Evolutionary conservation across 2,797 vertebrate species (phyloP), one percentile per base, ranked within the genome.

Genomic region (Epinephelus awoara): DNA sequence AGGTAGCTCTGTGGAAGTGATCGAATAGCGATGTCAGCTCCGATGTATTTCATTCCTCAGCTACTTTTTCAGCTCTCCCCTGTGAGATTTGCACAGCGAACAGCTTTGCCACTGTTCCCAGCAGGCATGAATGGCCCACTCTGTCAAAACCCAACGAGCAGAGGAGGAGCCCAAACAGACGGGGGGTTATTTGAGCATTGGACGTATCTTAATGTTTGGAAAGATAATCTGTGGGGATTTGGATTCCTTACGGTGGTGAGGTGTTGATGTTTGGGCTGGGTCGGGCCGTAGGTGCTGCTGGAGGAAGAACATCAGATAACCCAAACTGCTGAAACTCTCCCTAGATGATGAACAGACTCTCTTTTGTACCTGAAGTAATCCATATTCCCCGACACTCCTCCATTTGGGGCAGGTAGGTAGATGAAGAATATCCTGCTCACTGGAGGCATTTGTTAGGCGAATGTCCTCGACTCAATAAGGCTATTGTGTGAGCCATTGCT

Each of bases 171-270:
- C 73, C 55, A 0, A 77, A 87, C 80, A 83, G 78, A 85, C 25
- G 62, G 70, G 68, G 85, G 79, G 80, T 66, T 84, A 82, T 91
- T 88, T 71, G 66, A 88, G 79, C n/a, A 29, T 55, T 74, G 74
- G 78, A 77, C 75, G n/a, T 85, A 88, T 88, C 88, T 87, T 74
- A 86, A 86, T 93, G 91, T 93, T 94, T 93, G 89, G 90, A 93
- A 92, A 91, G 93, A 94, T 93, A 93, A 93, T 93, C 92, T 70
- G 73, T 46, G 0, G 89, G 91, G 91, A 91, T 92, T 93, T 88
- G 77, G 87, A 90, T 91, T 90, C 89, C 90, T 90, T 83, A 79
- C 81, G 25, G 85, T 87, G 82, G 90, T 18, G 79, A 90, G 80
- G 91, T 94, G 92, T 92, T 94, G 91, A 94, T 91, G 88, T 93